These are phyloP conservation scores for Agelastica alni DNA, from an alignment of 2,888 invertebrate species.

Conservation along the genomic window DNA sequence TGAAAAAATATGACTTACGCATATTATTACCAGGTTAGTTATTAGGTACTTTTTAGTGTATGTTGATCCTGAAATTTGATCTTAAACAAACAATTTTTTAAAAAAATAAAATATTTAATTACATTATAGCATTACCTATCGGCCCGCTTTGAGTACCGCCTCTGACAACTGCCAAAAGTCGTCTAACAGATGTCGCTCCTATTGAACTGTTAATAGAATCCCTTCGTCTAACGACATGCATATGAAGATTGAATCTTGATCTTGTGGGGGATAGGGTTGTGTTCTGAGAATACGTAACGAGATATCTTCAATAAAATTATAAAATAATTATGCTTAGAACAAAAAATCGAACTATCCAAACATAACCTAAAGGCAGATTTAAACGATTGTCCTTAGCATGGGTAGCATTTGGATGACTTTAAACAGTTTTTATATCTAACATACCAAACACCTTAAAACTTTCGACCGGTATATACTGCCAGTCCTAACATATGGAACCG, in stretches of 20 bases:
- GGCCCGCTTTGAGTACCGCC: conserved; percentile 36
- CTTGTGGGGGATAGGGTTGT: conserved; percentile 63
- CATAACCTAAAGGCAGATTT: no score
- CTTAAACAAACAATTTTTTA: conserved; percentile 22
- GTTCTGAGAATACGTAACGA: conserved; percentile 44
- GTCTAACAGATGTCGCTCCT: conserved; percentile 76
- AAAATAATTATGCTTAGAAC: no score
- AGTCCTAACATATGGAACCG: no score
- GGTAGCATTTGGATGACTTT: no score
- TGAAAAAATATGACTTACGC: conserved; percentile 65
- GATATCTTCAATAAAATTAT: background rate
- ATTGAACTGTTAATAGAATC: conserved; percentile 75
- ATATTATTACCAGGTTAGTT: conserved; percentile 61
- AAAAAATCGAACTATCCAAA: no score
- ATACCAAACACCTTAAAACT: no score
- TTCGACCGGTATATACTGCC: no score
- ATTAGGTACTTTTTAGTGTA: conserved; percentile 60
- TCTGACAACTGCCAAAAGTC: conserved; percentile 67
- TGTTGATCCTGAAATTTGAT: conserved; percentile 50
- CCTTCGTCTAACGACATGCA: conserved; percentile 63
- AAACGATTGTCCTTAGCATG: no score
- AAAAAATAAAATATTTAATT: background rate
- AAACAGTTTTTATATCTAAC: no score
- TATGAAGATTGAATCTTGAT: conserved; percentile 58
- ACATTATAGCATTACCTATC: conserved; percentile 41